phyloP scores from a whole-genome alignment of 2,888 invertebrate genomes.

The Crossocerus cetratus region DNA sequence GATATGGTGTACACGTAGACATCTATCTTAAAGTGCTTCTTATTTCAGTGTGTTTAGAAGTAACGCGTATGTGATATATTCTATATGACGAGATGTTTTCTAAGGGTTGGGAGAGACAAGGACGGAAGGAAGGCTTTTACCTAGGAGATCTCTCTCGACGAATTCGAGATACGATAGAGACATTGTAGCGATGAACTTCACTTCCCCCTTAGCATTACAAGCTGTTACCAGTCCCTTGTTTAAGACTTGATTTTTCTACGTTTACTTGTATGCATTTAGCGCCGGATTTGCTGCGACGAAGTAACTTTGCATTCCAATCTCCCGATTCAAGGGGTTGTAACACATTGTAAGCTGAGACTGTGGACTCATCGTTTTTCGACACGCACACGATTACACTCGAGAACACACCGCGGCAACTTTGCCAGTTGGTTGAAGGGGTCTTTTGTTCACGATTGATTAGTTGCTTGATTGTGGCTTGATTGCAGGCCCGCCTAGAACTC shows the following conservation, averaged over 20 bases:
- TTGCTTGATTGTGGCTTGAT: slow-evolving; percentile 33
- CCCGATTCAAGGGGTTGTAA: too few species aligned
- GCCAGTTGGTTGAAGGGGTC: slow-evolving; percentile 8
- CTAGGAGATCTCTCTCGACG: slow-evolving; percentile 39
- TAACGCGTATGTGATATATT: slow-evolving; percentile 78
- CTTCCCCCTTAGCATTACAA: too few species aligned
- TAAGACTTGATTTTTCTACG: slow-evolving; percentile 13
- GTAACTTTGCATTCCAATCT: too few species aligned
- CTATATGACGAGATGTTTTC: slow-evolving; percentile 75
- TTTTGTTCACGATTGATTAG: slow-evolving; percentile 11
- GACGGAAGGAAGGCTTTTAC: slow-evolving; percentile 4
- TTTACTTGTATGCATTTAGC: neutral
- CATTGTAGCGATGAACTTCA: slow-evolving; percentile 33
- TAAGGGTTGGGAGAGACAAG: slow-evolving; percentile 58
- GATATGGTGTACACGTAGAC: slow-evolving; percentile 72
- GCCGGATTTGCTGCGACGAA: too few species aligned
- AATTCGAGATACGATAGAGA: slow-evolving; percentile 33
- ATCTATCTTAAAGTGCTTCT: slow-evolving; percentile 78
- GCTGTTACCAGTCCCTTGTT: slow-evolving; percentile 37
- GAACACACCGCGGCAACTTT: slow-evolving; percentile 22
- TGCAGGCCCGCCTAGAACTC: slow-evolving; percentile 44
- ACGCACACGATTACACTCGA: slow-evolving; percentile 49
- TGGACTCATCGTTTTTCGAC: slow-evolving; percentile 32
- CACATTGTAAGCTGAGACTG: too few species aligned
- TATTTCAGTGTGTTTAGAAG: slow-evolving; percentile 77